Percentiles rank a stretch among this genome's conserved stretches.
phyloP scores from a whole-genome alignment of 1,140 invertebrate genomes.

The Conopomorpha cramerella region DNA sequence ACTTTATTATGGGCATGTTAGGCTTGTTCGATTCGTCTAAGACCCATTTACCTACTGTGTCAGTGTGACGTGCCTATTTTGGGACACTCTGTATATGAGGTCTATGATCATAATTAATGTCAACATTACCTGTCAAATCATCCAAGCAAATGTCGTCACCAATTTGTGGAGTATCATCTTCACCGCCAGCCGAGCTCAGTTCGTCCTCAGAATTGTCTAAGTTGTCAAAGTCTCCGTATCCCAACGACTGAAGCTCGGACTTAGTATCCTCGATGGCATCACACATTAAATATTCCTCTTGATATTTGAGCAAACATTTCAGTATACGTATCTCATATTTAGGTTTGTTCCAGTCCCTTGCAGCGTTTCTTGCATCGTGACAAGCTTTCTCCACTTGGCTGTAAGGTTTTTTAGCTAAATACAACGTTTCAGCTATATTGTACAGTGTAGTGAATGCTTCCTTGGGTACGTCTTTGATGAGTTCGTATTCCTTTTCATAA shows the following conservation, averaged over 20 bases:
- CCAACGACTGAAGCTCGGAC: conserved; percentile 48
- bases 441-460: conserved; percentile 69
- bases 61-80: too few species aligned
- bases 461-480: conserved; percentile 69
- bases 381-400: conserved; percentile 67
- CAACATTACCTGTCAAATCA: conserved; percentile 73
- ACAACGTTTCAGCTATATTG: conserved; percentile 70
- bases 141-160: conserved; percentile 73
- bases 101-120: too few species aligned
- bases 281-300: conserved; percentile 54
- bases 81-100: too few species aligned
- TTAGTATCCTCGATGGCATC: conserved; percentile 60
- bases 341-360: conserved; percentile 61
- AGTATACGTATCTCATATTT: conserved; percentile 68
- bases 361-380: conserved; percentile 63
- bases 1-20: too few species aligned
- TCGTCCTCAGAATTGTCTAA: conserved; percentile 63
- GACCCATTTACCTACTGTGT: too few species aligned
- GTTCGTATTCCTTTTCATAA: conserved; percentile 75
- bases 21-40: too few species aligned
- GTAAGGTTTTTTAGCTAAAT: conserved; percentile 63
- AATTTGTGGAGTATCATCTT: conserved; percentile 62
- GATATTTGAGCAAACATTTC: conserved; percentile 59
- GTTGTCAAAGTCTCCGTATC: conserved; percentile 47
- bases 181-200: conserved; percentile 47